A percentile compares a stretch with the other conserved stretches of the same genome.
Evolutionary conservation across 2,113 vertebrate species (phyloP).

Genomic region (Nannospalax galili): DNA sequence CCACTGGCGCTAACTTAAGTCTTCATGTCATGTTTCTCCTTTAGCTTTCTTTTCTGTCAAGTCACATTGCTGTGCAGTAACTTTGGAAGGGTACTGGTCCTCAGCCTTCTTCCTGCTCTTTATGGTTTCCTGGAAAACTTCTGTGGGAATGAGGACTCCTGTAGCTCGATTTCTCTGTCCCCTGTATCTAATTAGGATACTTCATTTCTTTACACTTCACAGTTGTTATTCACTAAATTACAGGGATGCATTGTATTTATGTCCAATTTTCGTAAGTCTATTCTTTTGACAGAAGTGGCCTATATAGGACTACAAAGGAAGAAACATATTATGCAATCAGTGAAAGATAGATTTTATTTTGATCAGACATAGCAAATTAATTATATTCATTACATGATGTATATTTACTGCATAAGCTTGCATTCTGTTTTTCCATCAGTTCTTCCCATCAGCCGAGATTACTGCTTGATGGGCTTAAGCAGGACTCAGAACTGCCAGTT

Average conservation of each 20-base stretch:
- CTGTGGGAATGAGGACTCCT: background rate
- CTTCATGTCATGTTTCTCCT: background rate
- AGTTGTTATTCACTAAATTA: background rate
- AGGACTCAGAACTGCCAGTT: background rate
- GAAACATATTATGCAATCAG: background rate
- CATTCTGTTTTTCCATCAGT: conserved; percentile 12
- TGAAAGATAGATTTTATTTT: conserved; percentile 29
- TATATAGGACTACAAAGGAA: background rate
- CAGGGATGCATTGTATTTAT: background rate
- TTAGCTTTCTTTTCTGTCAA: background rate
- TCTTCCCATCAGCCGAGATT: background rate
- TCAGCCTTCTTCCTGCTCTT: background rate
- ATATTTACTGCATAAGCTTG: conserved; percentile 52
- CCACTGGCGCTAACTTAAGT: background rate
- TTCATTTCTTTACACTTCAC: background rate
- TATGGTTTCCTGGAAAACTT: background rate
- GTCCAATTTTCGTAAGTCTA: background rate
- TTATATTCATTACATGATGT: conserved; percentile 20
- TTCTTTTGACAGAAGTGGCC: background rate
- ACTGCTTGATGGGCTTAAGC: conserved; percentile 12
- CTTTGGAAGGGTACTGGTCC: background rate
- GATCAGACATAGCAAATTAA: background rate
- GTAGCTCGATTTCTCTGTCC: background rate
- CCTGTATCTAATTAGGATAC: background rate
- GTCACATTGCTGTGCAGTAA: background rate